Evolutionary conservation across 1,140 invertebrate species (phyloP).

Genomic region (Drosophila sturtevanti): DNA sequence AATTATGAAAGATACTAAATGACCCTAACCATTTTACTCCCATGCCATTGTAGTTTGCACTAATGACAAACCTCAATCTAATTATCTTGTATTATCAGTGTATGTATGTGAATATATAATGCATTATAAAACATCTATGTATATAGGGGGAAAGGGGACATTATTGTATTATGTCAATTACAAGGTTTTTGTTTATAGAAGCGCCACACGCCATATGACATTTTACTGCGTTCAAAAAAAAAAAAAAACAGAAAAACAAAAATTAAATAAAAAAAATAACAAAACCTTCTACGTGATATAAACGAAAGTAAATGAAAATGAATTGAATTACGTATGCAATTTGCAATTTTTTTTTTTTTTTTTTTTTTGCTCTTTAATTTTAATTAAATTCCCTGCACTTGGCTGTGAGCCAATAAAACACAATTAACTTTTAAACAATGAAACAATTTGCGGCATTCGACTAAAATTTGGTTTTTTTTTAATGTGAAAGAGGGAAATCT

Average conservation of each 20-base stretch:
- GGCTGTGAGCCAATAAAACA: conserved; percentile 41
- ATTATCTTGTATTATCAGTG: neutral
- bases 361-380: conserved; percentile 16
- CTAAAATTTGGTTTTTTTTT: conserved; percentile 13
- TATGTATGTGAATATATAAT: neutral
- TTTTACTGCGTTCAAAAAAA: conserved; percentile 5
- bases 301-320: conserved; percentile 16
- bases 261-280: neutral
- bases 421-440: conserved; percentile 51
- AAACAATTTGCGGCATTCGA: conserved; percentile 37
- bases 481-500: conserved; percentile 2
- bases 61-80: conserved; percentile 1
- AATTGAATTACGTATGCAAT: conserved; percentile 24
- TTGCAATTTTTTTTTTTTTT: conserved; percentile 21
- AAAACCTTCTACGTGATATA: conserved; percentile 11
- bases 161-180: conserved; percentile 9
- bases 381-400: conserved; percentile 29
- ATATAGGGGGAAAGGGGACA: neutral
- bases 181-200: conserved; percentile 3
- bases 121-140: neutral
- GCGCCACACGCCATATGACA: conserved; percentile 16
- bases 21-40: neutral
- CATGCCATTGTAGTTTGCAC: neutral
- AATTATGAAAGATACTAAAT: no score
- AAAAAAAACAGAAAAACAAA: neutral